Base-by-base conservation (phyloP, 2,797 vertebrate genomes). In the Eulemur mongoz region DNA sequence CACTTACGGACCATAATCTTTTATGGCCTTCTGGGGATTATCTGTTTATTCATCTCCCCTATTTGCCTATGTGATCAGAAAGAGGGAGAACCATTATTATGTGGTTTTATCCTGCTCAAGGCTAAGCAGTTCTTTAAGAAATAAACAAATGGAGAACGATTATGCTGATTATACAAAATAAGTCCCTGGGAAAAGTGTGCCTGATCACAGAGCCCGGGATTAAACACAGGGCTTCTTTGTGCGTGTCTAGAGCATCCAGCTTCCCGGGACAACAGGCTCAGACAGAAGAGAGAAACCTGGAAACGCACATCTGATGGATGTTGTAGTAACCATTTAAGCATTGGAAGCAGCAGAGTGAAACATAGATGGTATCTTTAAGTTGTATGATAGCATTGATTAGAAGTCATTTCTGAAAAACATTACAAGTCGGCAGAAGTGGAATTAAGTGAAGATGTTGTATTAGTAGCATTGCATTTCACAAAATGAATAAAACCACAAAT, bases 61-160 rank as follows among this genome's bases (percentile, higher is more conserved):
- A 11, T 59, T 89, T 65, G 45, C 43, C 70, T 80, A 2, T 35
- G 25, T 69, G 35, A 76, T 96, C 61, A 87, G 80, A 92, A 95
- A 61, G 40, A 96, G 48, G 48, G 22, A 15, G 12, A 65, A 50
- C 17, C 11, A 80, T 88, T 92, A n/a, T 48, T 27, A 11, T 59
- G 22, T 35, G 23, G 67, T 84, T 94, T 76, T 50, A 69, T 52
- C 57, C 76, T 48, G 69, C 65, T 93, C 6, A 43, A 81, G 38
- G 54, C 75, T 83, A 89, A 93, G 52, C 20, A 87, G 40, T 80
- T 80, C 70, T 96, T 93, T 32, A 91, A 84, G 48, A 93, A 92
- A 85, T 94, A 97, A 96, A 59, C 70, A 95, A 92, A 88, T 75
- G 45, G 32, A 72, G 84, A 92, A 48, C 73, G 15, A 43, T 90